Percentiles rank a stretch among this genome's conserved stretches.
These are phyloP conservation scores for Platypus cylindrus DNA, from an alignment of 2,888 invertebrate species.

Conservation along the genomic window DNA sequence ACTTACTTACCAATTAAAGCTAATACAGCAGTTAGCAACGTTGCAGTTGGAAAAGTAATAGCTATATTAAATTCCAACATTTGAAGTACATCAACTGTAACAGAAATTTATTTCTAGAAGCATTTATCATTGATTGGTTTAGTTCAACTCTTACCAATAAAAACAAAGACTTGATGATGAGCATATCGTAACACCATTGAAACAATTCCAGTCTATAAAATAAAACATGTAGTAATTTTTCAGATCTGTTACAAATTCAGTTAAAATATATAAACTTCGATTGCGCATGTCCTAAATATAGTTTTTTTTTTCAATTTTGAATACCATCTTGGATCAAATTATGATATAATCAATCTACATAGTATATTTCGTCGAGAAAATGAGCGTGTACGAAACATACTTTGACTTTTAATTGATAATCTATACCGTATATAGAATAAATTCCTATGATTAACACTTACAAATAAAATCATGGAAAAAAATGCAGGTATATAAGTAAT, in stretches of 20 bases:
- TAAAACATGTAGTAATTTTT: no score
- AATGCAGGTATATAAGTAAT: constrained; percentile 92
- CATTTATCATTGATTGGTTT: neutral
- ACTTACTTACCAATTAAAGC: constrained; percentile 88
- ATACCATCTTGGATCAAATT: no score
- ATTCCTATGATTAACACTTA: no score
- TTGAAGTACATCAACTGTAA: constrained; percentile 87
- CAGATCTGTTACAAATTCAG: no score
- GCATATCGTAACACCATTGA: constrained; percentile 97
- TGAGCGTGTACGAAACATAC: no score
- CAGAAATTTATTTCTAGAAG: constrained; percentile 5
- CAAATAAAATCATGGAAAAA: constrained; percentile 96
- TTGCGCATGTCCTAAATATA: no score
- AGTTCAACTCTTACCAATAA: constrained; percentile 96
- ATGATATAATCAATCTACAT: no score
- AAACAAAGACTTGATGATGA: constrained; percentile 98
- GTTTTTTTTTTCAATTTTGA: no score
- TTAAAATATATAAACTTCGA: no score
- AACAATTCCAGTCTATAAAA: constrained; percentile 84
- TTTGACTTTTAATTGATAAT: no score
- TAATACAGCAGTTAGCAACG: constrained; percentile 90
- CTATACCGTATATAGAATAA: no score
- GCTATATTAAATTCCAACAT: constrained; percentile 95
- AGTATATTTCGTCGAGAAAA: no score
- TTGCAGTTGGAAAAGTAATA: constrained; percentile 91